phyloP scores from a whole-genome alignment of 30 jellyfish, hydroid and myxozoan species.

The Hydractinia symbiolongicarpus region DNA sequence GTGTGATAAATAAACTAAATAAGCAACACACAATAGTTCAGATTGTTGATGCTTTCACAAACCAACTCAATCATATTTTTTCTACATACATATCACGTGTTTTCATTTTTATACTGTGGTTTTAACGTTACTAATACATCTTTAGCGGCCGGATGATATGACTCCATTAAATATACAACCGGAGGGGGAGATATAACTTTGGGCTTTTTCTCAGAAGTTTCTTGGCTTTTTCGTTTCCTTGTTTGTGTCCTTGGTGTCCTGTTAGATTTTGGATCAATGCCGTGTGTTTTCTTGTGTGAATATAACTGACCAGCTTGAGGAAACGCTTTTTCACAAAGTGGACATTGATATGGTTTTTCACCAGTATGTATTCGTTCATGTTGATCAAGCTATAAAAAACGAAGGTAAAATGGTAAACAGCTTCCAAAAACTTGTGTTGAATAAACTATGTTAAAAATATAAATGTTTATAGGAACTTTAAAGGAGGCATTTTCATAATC shows the following conservation, averaged over 20 bases:
- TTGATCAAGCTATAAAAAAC: conserved; percentile 24
- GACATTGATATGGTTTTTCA: conserved; percentile 36
- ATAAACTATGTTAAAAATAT: no score
- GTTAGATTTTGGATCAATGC: conserved; percentile 9
- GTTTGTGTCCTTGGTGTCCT: background rate
- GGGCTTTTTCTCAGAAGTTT: background rate
- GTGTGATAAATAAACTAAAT: no score
- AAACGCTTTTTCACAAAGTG: conserved; percentile 29
- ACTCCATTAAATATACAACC: conserved; percentile 13
- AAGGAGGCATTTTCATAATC: no score
- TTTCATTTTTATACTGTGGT: no score
- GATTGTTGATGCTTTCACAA: no score
- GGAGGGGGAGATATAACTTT: conserved; percentile 6
- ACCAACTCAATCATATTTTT: no score
- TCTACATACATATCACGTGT: no score
- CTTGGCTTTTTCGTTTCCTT: background rate
- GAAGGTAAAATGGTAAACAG: no score
- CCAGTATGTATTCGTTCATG: conserved; percentile 47
- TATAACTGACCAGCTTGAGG: conserved; percentile 43
- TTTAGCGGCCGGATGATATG: background rate
- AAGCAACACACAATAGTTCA: no score
- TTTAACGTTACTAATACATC: no score
- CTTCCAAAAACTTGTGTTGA: no score
- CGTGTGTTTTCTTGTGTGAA: conserved; percentile 38
- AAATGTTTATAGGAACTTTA: no score